Percentiles rank a stretch among this genome's conserved stretches.
Evolutionary conservation across 1,140 invertebrate species (phyloP).

Genomic region (Panagrolaimus sp.): DNA sequence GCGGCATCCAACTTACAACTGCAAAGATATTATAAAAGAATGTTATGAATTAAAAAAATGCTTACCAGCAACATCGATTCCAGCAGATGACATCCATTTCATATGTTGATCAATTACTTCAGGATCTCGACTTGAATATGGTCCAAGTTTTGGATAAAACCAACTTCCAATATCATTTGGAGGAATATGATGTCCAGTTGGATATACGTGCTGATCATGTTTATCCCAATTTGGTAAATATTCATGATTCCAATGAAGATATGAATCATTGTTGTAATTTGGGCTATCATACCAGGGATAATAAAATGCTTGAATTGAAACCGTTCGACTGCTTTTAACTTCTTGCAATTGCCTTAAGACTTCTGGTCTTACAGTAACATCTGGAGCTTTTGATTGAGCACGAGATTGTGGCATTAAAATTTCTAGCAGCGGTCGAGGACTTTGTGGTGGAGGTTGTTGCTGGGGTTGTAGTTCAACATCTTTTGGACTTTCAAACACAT

Average conservation of each 20-base stretch:
- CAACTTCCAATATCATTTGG: conserved; percentile 63
- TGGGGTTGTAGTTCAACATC: background rate
- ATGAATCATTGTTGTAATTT: conserved; percentile 59
- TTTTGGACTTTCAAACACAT: background rate
- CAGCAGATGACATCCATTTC: conserved; percentile 55
- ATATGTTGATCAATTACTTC: conserved; percentile 61
- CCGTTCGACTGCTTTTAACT: background rate
- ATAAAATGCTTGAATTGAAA: conserved; percentile 62
- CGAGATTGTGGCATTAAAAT: background rate
- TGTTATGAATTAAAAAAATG: no score
- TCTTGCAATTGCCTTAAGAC: background rate
- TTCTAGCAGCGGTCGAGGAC: background rate
- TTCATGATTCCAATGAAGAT: conserved; percentile 63
- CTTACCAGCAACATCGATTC: conserved; percentile 47
- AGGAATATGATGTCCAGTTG: conserved; percentile 58
- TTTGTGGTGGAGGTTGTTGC: background rate
- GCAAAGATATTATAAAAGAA: no score
- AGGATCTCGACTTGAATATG: conserved; percentile 62
- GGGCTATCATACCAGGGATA: conserved; percentile 64
- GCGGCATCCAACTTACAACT: conserved; percentile 46
- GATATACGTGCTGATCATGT: conserved; percentile 53
- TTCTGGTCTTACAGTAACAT: background rate
- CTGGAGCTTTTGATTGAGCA: background rate
- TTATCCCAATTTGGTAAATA: conserved; percentile 61
- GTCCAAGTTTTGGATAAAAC: conserved; percentile 62